Evolutionary conservation across 2,888 invertebrate species (phyloP).

Genomic region (Eupsilia transversa): DNA sequence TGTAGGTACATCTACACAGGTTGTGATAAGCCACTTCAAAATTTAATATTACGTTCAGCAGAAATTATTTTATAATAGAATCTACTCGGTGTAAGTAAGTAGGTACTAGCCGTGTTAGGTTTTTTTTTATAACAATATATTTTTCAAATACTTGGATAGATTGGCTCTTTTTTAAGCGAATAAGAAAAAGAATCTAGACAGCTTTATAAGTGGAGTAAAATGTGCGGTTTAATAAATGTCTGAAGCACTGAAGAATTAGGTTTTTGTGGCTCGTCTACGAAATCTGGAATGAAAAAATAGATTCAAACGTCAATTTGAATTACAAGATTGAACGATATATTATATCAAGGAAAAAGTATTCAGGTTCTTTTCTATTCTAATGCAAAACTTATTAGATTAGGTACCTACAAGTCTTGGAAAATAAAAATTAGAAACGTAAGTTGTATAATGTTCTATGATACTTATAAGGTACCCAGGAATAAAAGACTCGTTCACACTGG

Average conservation of each 20-base stretch:
- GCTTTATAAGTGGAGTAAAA: conserved; percentile 1
- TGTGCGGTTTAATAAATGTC: conserved; percentile 20
- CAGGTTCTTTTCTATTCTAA: neutral
- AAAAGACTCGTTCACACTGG: too few species aligned
- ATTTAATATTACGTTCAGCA: neutral
- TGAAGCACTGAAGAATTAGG: neutral
- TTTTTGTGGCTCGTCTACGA: neutral
- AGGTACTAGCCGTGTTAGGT: neutral
- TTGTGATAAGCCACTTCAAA: neutral
- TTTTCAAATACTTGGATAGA: neutral
- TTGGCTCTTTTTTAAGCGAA: neutral
- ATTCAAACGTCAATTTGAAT: conserved; percentile 27
- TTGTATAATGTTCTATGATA: too few species aligned
- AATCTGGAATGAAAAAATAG: conserved; percentile 1
- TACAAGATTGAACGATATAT: conserved; percentile 3
- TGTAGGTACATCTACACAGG: neutral
- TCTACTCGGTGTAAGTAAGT: neutral
- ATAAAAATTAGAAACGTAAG: neutral
- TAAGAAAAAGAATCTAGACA: neutral
- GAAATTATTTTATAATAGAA: neutral
- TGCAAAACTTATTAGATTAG: neutral
- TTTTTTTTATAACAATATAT: neutral
- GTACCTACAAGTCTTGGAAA: neutral
- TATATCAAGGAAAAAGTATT: neutral
- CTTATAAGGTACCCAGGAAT: neutral